Base-by-base conservation (phyloP, 2,797 vertebrate species). In the Prionace glauca region DNA sequence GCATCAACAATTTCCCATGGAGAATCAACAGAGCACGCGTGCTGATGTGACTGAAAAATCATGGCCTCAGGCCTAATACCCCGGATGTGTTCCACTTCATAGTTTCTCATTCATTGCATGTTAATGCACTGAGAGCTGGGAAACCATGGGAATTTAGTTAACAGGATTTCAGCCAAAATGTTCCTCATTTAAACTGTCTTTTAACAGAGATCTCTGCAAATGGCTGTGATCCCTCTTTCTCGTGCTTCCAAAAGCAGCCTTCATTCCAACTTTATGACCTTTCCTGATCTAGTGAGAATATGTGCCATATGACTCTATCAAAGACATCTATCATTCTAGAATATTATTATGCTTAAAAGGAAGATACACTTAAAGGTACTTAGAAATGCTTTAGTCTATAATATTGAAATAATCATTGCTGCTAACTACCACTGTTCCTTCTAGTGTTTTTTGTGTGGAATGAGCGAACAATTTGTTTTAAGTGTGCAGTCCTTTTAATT, bases 61-160 rank as follows among this genome's bases (percentile, higher is more conserved):
- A 96, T 45, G 96, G 96, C 96, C 97, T n/a, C 94, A 95, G 96
- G 96, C 96, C 96, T 97, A 96, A 97, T 97, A 97, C 95, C 97
- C 96, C 94, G 95, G 96, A 97, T 96, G 95, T 96, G 97, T 97
- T 97, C 96, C 95, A 74, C 96, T 97, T 97, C 96, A 97, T 96
- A 97, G 96, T 97, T 97, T 96, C 97, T 98, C 97, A 95, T 96
- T 97, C 96, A 96, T 77, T 95, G 95, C 96, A 96, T 65, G 93
- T 45, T 96, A 97, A 96, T 96, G 74, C 96, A 96, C 72, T 96
- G 95, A 79, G 95, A 74, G 96, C 96, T 97, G 96, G 95, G 96
- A 97, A 97, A 96, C 96, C 95, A 96, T 96, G 96, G 96, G 96
- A 97, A 98, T 96, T 96, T 97, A 95, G 96, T 97, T 97, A 95